Percentiles rank a stretch among this genome's conserved stretches.
Evolutionary conservation across 2,888 invertebrate genomes (phyloP).

Genomic region (Sisyra terminalis): DNA sequence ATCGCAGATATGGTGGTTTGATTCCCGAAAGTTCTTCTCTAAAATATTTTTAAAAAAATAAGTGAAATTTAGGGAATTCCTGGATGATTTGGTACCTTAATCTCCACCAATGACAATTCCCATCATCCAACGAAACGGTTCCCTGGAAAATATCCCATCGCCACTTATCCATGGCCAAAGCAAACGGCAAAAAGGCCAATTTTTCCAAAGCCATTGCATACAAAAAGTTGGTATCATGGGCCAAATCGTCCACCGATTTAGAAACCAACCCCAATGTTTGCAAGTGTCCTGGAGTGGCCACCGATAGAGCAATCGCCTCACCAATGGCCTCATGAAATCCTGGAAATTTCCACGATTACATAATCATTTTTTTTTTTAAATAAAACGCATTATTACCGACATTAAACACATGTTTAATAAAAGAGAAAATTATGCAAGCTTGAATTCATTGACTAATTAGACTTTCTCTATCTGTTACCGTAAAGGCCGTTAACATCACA

Average conservation of each 20-base stretch:
- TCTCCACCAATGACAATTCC: constrained; percentile 82
- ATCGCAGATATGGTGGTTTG: constrained; percentile 69
- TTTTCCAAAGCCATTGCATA: constrained; percentile 77
- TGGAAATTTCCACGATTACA: constrained; percentile 20
- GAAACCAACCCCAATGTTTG: constrained; percentile 68
- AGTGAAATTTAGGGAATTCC: constrained; percentile 1
- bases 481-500: too few relatives aligned
- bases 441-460: too few relatives aligned
- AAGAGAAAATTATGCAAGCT: not conserved
- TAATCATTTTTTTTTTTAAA: not conserved
- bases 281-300: constrained; percentile 70
- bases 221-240: constrained; percentile 72
- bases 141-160: constrained; percentile 73
- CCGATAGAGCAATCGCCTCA: constrained; percentile 73
- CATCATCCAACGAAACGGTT: constrained; percentile 52
- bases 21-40: constrained; percentile 74
- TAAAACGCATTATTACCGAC: too few relatives aligned
- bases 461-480: too few relatives aligned
- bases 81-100: constrained; percentile 39
- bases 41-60: constrained; percentile 13
- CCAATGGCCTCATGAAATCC: constrained; percentile 91
- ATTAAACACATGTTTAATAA: not conserved
- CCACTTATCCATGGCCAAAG: constrained; percentile 72
- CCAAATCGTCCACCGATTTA: constrained; percentile 62
- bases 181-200: constrained; percentile 68